Evolutionary conservation across 2,113 vertebrate species (phyloP).

Genomic region (Notechis scutatus): DNA sequence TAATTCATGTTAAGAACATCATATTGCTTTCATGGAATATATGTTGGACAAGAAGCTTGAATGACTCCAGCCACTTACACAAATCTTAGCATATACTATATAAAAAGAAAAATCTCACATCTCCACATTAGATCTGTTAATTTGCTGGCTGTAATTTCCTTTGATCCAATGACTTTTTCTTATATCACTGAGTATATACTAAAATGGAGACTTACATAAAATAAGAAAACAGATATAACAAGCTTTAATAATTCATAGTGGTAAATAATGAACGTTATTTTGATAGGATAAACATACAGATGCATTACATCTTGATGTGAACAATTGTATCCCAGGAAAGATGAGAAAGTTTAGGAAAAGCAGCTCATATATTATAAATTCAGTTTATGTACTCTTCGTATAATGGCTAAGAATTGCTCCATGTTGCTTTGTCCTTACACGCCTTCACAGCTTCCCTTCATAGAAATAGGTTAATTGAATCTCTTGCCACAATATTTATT

Average conservation of each 20-base stretch:
- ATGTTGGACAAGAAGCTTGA: background rate
- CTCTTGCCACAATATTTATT: background rate
- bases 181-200: background rate
- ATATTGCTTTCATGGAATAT: background rate
- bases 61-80: background rate
- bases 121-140: background rate
- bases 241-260: background rate
- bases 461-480: background rate
- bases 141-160: background rate
- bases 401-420: no score
- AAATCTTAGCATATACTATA: background rate
- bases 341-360: background rate
- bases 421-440: background rate
- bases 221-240: background rate
- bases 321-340: background rate
- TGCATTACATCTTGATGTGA: background rate
- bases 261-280: background rate
- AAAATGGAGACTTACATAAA: background rate
- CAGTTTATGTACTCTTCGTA: no score
- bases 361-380: no score
- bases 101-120: background rate
- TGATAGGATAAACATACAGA: background rate
- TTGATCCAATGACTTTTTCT: background rate
- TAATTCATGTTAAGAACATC: background rate
- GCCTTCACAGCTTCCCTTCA: background rate